A percentile compares a stretch with the other conserved stretches of the same genome.
These are phyloP conservation scores for Drosophila histrio DNA, from an alignment of 2,888 invertebrate genomes.

Conservation along the genomic window DNA sequence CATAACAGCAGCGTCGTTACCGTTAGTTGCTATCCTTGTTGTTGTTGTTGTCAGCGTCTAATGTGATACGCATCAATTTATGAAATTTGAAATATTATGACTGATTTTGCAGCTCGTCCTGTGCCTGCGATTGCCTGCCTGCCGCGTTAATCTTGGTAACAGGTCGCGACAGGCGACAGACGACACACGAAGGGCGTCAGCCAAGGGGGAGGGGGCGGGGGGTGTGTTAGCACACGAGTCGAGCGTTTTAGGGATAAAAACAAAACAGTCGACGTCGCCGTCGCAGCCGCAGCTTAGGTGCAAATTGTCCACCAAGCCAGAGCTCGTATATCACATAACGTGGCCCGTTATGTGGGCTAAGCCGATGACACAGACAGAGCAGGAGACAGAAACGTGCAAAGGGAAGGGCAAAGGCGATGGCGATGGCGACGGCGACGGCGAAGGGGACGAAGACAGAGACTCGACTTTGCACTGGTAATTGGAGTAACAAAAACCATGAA, in stretches of 20 bases:
- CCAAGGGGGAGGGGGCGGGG: neutral
- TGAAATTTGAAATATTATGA: conserved; percentile 81
- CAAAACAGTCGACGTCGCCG: conserved; percentile 21
- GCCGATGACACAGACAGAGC: conserved; percentile 36
- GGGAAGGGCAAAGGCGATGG: neutral
- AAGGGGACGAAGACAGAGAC: neutral
- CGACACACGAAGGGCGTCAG: neutral
- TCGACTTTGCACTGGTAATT: conserved; percentile 49
- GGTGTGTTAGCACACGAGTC: conserved; percentile 33
- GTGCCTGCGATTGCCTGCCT: conserved; percentile 1
- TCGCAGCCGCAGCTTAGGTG: conserved; percentile 60
- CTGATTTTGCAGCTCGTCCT: conserved; percentile 64
- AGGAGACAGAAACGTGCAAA: neutral
- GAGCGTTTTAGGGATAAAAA: conserved; percentile 45
- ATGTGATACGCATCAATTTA: conserved; percentile 80
- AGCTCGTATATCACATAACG: conserved; percentile 60
- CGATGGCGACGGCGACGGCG: neutral
- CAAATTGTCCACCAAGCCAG: conserved; percentile 45
- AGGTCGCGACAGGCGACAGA: conserved; percentile 51
- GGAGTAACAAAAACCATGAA: conserved; percentile 65
- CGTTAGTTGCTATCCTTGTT: conserved; percentile 49
- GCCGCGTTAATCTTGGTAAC: conserved; percentile 69
- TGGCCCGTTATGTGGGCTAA: conserved; percentile 60
- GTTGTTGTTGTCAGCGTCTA: conserved; percentile 43
- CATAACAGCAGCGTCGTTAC: conserved; percentile 27